phyloP scores from a whole-genome alignment of 2,113 vertebrate species.

The Microcebus tavaratra region DNA sequence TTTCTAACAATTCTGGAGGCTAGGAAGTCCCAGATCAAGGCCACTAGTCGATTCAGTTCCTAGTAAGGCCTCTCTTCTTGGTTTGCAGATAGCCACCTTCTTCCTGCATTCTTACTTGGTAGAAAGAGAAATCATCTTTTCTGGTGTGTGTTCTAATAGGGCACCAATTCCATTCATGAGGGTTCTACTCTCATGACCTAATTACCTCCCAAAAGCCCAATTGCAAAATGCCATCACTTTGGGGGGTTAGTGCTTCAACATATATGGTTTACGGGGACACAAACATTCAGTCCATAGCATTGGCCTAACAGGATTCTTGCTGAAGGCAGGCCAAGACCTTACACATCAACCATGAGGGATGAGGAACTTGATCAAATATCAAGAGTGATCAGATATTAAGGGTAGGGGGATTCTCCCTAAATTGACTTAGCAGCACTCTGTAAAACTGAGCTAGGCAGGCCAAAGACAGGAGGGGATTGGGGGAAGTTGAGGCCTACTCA shows the following conservation, averaged over 20 bases:
- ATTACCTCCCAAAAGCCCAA: not conserved
- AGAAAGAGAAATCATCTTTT: not conserved
- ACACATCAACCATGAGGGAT: not conserved
- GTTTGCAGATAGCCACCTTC: not conserved
- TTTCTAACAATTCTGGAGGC: not conserved
- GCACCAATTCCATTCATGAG: not conserved
- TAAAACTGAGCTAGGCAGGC: not conserved
- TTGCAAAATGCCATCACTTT: not conserved
- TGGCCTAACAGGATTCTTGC: not conserved
- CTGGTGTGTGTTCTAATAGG: not conserved
- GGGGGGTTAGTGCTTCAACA: not conserved
- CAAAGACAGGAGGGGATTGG: not conserved
- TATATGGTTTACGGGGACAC: not conserved
- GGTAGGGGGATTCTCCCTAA: not conserved
- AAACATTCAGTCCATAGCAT: not conserved
- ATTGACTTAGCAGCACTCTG: not conserved
- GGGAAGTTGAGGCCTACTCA: not conserved
- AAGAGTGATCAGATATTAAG: not conserved
- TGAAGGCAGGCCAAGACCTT: not conserved
- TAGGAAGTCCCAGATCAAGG: not conserved
- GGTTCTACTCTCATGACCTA: not conserved
- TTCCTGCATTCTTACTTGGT: not conserved
- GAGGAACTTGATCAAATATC: not conserved
- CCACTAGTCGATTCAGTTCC: not conserved
- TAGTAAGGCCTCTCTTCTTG: not conserved